Evolutionary conservation across 2,888 invertebrate genomes (phyloP).

Genomic region (Drosophila tanythrix): DNA sequence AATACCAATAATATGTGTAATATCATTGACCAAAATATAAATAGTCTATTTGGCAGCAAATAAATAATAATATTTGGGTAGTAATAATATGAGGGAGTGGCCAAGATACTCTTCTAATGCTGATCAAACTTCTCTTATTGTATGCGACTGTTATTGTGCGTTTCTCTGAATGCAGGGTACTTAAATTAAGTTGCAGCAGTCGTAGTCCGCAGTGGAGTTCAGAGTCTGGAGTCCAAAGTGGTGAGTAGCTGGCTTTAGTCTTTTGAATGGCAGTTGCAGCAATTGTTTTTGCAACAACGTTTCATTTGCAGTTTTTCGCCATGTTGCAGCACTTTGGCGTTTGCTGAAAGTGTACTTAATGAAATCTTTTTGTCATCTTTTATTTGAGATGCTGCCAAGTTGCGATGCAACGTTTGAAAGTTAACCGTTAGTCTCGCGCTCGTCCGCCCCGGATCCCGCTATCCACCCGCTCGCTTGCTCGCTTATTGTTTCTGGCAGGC

Average conservation of each 20-base stretch:
- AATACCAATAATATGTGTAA: neutral
- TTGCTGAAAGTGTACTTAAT: slow-evolving; percentile 79
- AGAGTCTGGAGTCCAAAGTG: neutral
- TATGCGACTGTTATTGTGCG: neutral
- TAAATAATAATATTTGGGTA: neutral
- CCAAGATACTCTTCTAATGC: neutral
- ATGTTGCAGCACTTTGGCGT: slow-evolving; percentile 58
- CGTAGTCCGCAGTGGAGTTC: slow-evolving; percentile 3
- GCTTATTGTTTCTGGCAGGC: slow-evolving; percentile 66
- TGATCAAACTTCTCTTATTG: neutral
- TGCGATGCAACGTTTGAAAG: slow-evolving; percentile 58
- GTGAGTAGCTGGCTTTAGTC: slow-evolving; percentile 15
- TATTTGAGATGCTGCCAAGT: slow-evolving; percentile 64
- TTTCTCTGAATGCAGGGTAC: slow-evolving; percentile 12
- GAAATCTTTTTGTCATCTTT: slow-evolving; percentile 83
- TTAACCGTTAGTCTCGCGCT: slow-evolving; percentile 21
- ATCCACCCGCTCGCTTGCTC: slow-evolving; percentile 24
- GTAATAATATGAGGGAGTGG: neutral
- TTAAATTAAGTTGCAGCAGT: slow-evolving; percentile 38
- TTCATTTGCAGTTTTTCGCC: slow-evolving; percentile 52
- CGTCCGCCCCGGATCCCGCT: neutral
- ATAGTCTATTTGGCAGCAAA: neutral
- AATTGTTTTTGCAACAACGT: slow-evolving; percentile 75
- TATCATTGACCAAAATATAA: neutral
- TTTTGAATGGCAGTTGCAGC: slow-evolving; percentile 57